Base-by-base conservation (phyloP, 2,797 vertebrate species). In the Stomatorhinus walkeri region DNA sequence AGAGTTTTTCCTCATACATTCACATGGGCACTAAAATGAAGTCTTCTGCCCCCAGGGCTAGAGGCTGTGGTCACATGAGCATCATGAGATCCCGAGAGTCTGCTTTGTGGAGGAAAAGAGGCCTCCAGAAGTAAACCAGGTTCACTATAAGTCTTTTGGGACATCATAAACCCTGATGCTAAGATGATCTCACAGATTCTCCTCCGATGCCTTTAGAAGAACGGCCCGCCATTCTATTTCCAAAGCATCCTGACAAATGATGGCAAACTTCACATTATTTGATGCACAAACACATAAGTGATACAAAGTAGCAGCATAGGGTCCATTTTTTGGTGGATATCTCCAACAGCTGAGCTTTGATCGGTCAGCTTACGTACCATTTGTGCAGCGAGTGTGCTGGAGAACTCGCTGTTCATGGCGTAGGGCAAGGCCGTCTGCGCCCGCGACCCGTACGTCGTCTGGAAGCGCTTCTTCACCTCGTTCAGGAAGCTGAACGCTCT, bases 361-460 rank as follows among this genome's bases (percentile, higher is more conserved):
- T 28, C 0, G 54, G n/a, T 12, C 52, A n/a, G 91, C 28, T 93
- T 92, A 96, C 97, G 96, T 93, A 99, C 98, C 98, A 99, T 96
- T 92, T 99, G 98, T 0, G 98, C 98, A 19, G 97, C 95, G 88
- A 99, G 92, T 19, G 98, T 97, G 0, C 97, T 97, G 88, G 98
- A 99, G 94, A 99, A 99, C 93, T 99, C 98, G 22, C 98, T 99
- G 95, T 99, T 99, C 98, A 99, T 99, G 91, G 98, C 98, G 0
- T 99, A 99, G n/a, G 98, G 98, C 52, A 99, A 96, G 1, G 98
- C 98, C 0, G 98, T 99, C 94, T 99, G 98, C 0, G 98, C 98
- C 79, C 98, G 94, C 0, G 98, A 99, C 68, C 98, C 98, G 0
- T 99, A 99, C 0, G 98, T 99, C 19, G 98, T 99, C 94, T 99